Conservation (phyloP, 2,888 invertebrate species). For the Idaea biselata region DNA sequence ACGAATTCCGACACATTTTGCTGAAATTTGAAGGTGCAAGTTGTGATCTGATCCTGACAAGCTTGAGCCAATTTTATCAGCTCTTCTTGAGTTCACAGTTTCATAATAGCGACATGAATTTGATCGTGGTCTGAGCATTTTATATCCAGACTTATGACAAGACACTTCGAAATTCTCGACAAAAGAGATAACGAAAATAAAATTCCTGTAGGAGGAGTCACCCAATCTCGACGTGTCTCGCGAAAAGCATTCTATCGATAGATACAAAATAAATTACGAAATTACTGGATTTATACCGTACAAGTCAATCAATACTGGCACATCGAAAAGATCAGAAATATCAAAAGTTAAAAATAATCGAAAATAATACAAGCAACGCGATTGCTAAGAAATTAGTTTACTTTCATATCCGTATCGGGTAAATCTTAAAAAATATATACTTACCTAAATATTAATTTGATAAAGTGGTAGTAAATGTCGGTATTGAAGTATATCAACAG, state of each 20-base stretch:
- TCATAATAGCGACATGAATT: background rate
- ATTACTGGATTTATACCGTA: background rate
- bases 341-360: too few relatives aligned
- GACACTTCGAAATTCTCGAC: background rate
- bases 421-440: too few relatives aligned
- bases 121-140: background rate
- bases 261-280: constrained; percentile 7
- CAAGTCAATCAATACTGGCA: background rate
- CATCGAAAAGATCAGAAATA: background rate
- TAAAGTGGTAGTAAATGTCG: background rate
- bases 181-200: background rate
- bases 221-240: background rate
- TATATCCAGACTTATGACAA: background rate
- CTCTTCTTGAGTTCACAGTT: background rate
- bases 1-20: too few relatives aligned
- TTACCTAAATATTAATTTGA: too few relatives aligned
- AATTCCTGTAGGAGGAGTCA: background rate
- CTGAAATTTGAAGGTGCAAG: too few relatives aligned
- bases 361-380: too few relatives aligned
- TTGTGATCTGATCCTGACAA: too few relatives aligned
- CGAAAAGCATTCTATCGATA: background rate
- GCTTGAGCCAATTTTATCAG: background rate
- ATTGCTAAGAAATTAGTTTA: too few relatives aligned
- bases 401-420: too few relatives aligned
- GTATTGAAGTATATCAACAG: background rate